These are phyloP conservation scores for Galerucella calmariensis DNA, from an alignment of 2,888 invertebrate species.

Conservation along the genomic window DNA sequence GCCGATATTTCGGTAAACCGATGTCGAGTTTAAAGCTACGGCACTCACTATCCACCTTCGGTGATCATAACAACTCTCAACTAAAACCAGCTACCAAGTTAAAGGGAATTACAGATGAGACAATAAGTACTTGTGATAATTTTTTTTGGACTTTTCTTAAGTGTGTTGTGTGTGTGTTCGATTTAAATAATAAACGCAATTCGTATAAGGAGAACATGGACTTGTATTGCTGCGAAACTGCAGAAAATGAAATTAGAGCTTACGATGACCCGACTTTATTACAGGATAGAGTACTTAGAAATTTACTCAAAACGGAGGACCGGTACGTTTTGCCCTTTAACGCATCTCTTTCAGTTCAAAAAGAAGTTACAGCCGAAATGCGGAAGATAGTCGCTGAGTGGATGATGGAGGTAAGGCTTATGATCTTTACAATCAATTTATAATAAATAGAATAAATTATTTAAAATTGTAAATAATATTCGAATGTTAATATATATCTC, in stretches of 20 bases:
- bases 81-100: conserved; percentile 22
- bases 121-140: conserved; percentile 43
- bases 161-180: conserved; percentile 45
- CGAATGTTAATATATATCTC: background rate
- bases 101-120: conserved; percentile 39
- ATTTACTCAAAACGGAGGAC: conserved; percentile 87
- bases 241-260: conserved; percentile 60
- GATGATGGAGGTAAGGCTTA: conserved; percentile 91
- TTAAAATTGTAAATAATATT: too few species aligned
- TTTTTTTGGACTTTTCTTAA: conserved; percentile 32
- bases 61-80: conserved; percentile 26
- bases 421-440: too few species aligned
- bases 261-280: conserved; percentile 79
- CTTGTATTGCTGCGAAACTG: conserved; percentile 62
- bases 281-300: conserved; percentile 80
- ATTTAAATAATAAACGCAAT: conserved; percentile 21
- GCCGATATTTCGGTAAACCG: conserved; percentile 7
- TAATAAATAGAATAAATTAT: too few species aligned
- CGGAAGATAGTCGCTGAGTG: conserved; percentile 92
- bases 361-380: conserved; percentile 90
- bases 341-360: conserved; percentile 86
- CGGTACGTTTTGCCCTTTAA: conserved; percentile 76
- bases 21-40: conserved; percentile 9
- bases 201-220: conserved; percentile 53
- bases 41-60: conserved; percentile 25